Evolutionary conservation across 2,797 vertebrate species (phyloP), one percentile per base, ranked within the genome.

Genomic region (Chromis chromis): DNA sequence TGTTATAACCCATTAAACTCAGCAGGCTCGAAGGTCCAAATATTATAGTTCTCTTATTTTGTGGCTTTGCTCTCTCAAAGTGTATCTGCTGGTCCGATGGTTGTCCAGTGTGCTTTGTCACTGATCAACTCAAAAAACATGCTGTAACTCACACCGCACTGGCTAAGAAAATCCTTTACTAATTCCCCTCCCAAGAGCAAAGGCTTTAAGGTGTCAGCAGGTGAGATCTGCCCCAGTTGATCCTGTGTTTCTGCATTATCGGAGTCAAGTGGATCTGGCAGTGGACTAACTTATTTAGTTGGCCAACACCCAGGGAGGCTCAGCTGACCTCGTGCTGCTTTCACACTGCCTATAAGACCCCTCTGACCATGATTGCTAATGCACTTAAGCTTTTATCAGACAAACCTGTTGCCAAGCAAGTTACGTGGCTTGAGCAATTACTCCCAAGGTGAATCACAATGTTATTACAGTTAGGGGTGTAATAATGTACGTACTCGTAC

Each of bases 381-480:
- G 83, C 61, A 85, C 67, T 78, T 71, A 70, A 50, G 40, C 74
- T 82, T 82, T 76, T 57, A 86, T 90, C 76, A 76, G 76, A 77
- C 79, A 85, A 72, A 82, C 74, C 70, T 76, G 81, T 70, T 70
- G 66, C 57, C 55, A 74, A 75, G 69, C 64, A 75, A 63, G 52
- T 68, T 70, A 25, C n/a, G 33, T 57, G 54, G 25, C 60, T 86
- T 54, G 48, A 74, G 70, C 76, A 76, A 59, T 60, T 80, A 81
- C 82, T 84, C 77, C 84, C 71, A 87, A 65, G 70, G 71, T 86
- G 82, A 89, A 79, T 87, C 69, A 44, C 56, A 57, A 22, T 86
- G 86, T 88, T 86, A 66, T 88, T 88, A 81, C 83, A 88, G 79
- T 48, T n/a, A n/a, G n/a, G n/a, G n/a, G n/a, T n/a, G n/a, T n/a